Evolutionary conservation across 2,113 vertebrate genomes (phyloP).

Genomic region (Scortum barcoo): DNA sequence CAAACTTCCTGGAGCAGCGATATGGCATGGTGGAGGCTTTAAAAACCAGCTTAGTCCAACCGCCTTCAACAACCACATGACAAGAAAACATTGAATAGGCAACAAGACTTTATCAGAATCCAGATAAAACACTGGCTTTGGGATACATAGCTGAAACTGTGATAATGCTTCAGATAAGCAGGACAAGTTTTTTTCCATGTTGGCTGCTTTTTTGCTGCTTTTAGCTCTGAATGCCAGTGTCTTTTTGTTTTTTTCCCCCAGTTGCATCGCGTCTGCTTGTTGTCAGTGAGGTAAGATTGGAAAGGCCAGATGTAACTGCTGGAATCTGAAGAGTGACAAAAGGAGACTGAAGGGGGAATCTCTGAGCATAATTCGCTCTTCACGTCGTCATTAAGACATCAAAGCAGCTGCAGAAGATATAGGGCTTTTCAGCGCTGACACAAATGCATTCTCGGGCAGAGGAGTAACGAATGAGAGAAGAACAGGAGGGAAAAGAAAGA

Average conservation of each 20-base stretch:
- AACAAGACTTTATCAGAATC: conserved; percentile 40
- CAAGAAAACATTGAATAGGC: conserved; percentile 13
- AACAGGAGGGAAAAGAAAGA: conserved; percentile 56
- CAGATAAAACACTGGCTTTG: conserved; percentile 37
- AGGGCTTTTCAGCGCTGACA: conserved; percentile 67
- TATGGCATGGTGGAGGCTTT: conserved; percentile 4
- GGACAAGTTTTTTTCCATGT: conserved; percentile 55
- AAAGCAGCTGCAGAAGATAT: conserved; percentile 69
- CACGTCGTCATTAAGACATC: conserved; percentile 75
- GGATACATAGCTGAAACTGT: conserved; percentile 30
- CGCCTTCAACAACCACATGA: neutral
- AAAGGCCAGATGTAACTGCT: conserved; percentile 65
- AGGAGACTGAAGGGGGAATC: conserved; percentile 24
- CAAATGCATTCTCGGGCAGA: conserved; percentile 60
- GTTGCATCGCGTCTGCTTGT: conserved; percentile 31
- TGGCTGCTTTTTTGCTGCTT: conserved; percentile 5
- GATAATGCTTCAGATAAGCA: conserved; percentile 56
- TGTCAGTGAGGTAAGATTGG: conserved; percentile 32
- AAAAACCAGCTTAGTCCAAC: conserved; percentile 54
- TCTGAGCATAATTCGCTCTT: conserved; percentile 66
- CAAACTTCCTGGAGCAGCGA: conserved; percentile 49
- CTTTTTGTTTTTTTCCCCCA: too few species aligned
- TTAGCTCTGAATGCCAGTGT: neutral
- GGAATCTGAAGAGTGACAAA: conserved; percentile 56
- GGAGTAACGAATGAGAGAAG: conserved; percentile 56